Base-by-base conservation (phyloP, 2,888 invertebrate species). In the Patella depressa region DNA sequence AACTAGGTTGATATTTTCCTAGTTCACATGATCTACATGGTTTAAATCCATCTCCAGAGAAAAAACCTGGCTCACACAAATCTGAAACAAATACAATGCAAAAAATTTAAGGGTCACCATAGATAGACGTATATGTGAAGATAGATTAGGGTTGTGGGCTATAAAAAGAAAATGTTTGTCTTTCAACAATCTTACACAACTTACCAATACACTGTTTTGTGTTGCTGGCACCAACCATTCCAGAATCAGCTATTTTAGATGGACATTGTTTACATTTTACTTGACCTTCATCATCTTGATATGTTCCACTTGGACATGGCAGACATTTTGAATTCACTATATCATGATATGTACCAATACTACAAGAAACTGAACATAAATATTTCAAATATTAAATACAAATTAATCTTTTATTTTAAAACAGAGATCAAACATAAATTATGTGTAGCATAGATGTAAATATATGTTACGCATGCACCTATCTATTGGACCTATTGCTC, bases 1-100 rank as follows among this genome's bases (percentile, higher is more conserved):
- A 85, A 53, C 90, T 89, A 4, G 91, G 86, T 84, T 92, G 92
- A 82, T 90, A 92, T 14, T 87, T 87, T 3, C 91, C 92, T 11
- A 84, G 73, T 4, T 86, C 85, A 82, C 92, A 92, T 2, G 88
- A 84, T n/a, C 78, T 72, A 81, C 92, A 92, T 0, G 92, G 92
- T 77, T 87, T 86, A 59, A 88, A 78, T 1, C 92, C 92, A 77
- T 87, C 88, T n/a, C 80, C 77, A 3, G 92, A 92, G 80, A 83
- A 91, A 55, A 85, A 84, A 0, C 92, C 92, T 7, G 91, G 90
- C 5, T 86, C 85, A 85, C 92, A 92, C 57, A 88, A 81, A 54
- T 89, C 92, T 92, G 83, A 7, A 80, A 83, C 19, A 55, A 57
- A 65, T 2, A 78, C 71, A 59, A 3, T 53, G 19, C 9, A 19